phyloP scores from a whole-genome alignment of 2,888 invertebrate genomes.

The Neoitamus cyanurus region DNA sequence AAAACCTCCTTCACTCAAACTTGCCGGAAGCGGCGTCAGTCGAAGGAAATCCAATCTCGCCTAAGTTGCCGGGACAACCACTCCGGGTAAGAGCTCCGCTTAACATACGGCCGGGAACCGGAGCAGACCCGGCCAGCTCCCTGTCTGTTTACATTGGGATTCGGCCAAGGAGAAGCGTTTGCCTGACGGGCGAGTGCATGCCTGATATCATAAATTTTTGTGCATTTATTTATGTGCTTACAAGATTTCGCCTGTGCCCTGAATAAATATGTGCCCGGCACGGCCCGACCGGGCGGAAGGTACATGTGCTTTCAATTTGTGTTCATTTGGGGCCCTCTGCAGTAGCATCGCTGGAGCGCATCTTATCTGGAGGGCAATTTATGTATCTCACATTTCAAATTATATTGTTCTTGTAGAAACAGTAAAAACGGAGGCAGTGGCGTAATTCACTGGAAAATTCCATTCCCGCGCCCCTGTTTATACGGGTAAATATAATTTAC shows the following conservation, averaged over 20 bases:
- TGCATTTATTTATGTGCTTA: slow-evolving; percentile 29
- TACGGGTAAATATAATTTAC: slow-evolving; percentile 31
- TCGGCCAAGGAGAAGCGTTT: neutral
- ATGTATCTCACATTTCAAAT: slow-evolving; percentile 36
- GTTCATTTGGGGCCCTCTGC: neutral
- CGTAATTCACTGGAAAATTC: slow-evolving; percentile 26
- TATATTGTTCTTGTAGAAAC: slow-evolving; percentile 21
- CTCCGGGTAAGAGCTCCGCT: neutral
- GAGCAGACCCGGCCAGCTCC: neutral
- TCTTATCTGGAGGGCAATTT: slow-evolving; percentile 33
- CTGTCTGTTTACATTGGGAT: neutral
- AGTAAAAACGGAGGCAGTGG: neutral
- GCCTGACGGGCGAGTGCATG: neutral
- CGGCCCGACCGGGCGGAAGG: neutral
- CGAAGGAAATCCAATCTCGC: slow-evolving; percentile 3
- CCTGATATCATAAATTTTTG: slow-evolving; percentile 29
- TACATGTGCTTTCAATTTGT: slow-evolving; percentile 40
- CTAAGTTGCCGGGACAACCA: neutral
- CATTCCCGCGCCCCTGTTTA: slow-evolving; percentile 16
- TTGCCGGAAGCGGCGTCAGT: neutral
- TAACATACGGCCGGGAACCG: neutral
- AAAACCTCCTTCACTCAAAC: slow-evolving; percentile 11
- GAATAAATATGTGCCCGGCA: slow-evolving; percentile 20
- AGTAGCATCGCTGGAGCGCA: neutral
- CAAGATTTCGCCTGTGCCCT: slow-evolving; percentile 1